Base-by-base conservation (phyloP, 2,797 vertebrate genomes). In the Hydrolagus colliei region DNA sequence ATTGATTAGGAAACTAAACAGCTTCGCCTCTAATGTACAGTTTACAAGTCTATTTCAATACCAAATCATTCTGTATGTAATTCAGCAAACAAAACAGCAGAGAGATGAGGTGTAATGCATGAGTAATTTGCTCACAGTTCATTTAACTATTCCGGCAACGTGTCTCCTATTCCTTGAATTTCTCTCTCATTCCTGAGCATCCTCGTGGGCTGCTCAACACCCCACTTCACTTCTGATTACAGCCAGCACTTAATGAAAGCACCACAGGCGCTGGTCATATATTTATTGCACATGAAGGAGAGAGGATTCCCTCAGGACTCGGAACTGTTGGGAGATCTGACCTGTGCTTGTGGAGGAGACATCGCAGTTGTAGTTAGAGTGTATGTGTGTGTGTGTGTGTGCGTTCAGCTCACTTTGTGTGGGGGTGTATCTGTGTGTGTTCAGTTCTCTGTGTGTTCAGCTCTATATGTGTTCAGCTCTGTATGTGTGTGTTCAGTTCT, bases 351-450 rank as follows among this genome's bases (percentile, higher is more conserved):
- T 86, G 65, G 71, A 72, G 67, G 32, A 68, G 71, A 59, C 85
- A 68, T 77, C 68, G 22, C 41, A 52, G 41, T 52, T 52, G 41
- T 52, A 62, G 65, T 71, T 73, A 68, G 87, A 90, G 91, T 91
- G 91, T 93, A 87, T 86, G 86, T 52, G 41, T 52, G 41, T 52
- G 41, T 52, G 41, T 52, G 41, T 52, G 41, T 52, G 41, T 52
- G 41, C 6, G 41, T 52, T 52, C 41, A 52, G 41, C 3, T 52
- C 6, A 52, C 41, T 52, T 3, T 52, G 41, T 52, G 41, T 52
- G 41, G 2, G 41, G 2, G 41, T 52, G 41, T 86, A 91, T 90
- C 89, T 91, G 86, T 16, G 67, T 86, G 87, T 86, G 88, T 10
- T 87, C 87, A 88, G 85, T 86, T 87, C 87, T 76, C 86, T 12